Base-by-base conservation (phyloP, 2,888 invertebrate species). In the Tenthredo scrophulariae region DNA sequence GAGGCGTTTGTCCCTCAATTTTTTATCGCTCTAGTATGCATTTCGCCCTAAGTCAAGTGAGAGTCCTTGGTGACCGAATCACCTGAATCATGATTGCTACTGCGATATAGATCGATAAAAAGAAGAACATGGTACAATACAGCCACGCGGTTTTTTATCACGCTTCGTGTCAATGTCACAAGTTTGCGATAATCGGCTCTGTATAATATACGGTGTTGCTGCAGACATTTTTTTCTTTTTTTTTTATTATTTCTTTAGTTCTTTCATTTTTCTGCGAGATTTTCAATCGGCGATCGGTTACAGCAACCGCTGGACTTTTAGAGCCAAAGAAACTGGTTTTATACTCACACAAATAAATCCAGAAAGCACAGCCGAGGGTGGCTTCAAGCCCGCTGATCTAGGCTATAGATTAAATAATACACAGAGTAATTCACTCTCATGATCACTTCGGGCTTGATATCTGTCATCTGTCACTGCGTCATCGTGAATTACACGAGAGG, bases 31-130 rank as follows among this genome's bases (percentile, higher is more conserved):
- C 43, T 72, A n/a, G n/a, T 2, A 37, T 40, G n/a, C 40, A 43
- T 26, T 40, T 5, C 13, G 72, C 43, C 72, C 72, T 74, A 43
- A 18, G 3, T 46, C 7, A 7, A 37, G 43, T 43, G 40, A 26
- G 72, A 26, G 72, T 74, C 72, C 72, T 74, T 74, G 72, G 26
- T 18, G 18, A 9, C n/a, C 37, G 9, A 29, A 70, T 37, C 37
- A 37, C 70, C 33, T 18, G 13, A 37, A 74, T 74, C 43, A 13
- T 74, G 72, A 74, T 74, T 13, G 43, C 22, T 74, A 74, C 22
- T 74, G 43, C 43, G 26, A 67, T n/a, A 43, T 9, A n/a, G 40
- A 40, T 43, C 72, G 72, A 40, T 26, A 74, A 43, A 74, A 74
- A 43, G 10, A 18, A 74, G 18, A 74, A 40, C 43, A 74, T 1